A percentile compares a stretch with the other conserved stretches of the same genome.
phyloP scores from a whole-genome alignment of 2,888 invertebrate genomes.

The Leptothorax acervorum region DNA sequence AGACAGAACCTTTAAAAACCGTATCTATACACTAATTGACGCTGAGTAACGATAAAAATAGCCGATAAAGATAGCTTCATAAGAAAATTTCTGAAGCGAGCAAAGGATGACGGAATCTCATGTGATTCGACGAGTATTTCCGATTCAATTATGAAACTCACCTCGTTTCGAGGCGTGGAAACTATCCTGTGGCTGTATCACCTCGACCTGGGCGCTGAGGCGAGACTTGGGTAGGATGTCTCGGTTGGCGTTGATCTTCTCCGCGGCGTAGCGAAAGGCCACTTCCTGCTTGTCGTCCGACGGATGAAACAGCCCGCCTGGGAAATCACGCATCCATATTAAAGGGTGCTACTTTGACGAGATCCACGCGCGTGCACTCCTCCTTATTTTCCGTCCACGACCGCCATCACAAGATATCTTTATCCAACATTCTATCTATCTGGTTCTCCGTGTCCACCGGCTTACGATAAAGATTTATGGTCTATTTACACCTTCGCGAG shows the following conservation, averaged over 20 bases:
- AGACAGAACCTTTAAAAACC: neutral
- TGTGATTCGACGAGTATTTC: constrained; percentile 15
- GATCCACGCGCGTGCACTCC: constrained; percentile 40
- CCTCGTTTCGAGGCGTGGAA: constrained; percentile 98
- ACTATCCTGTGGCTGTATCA: constrained; percentile 96
- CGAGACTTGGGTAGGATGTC: constrained; percentile 94
- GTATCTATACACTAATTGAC: neutral
- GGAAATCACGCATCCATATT: constrained; percentile 79
- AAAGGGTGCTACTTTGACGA: constrained; percentile 71
- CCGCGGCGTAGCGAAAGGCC: constrained; percentile 97
- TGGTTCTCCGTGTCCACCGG: neutral
- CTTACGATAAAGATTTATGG: constrained; percentile 38
- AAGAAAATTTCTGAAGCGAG: neutral
- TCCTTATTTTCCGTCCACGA: constrained; percentile 53
- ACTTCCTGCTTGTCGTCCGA: constrained; percentile 95
- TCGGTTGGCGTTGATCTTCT: constrained; percentile 94
- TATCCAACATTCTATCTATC: neutral
- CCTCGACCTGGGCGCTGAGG: constrained; percentile 95
- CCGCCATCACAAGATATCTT: neutral
- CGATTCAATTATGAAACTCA: constrained; percentile 84
- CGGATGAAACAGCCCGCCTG: constrained; percentile 96
- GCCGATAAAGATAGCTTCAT: neutral
- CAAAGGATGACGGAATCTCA: neutral
- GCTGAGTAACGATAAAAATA: neutral
- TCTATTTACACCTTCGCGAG: neutral